These are phyloP conservation scores for Zapornia atra DNA, from an alignment of 2,113 vertebrate species.

Conservation along the genomic window DNA sequence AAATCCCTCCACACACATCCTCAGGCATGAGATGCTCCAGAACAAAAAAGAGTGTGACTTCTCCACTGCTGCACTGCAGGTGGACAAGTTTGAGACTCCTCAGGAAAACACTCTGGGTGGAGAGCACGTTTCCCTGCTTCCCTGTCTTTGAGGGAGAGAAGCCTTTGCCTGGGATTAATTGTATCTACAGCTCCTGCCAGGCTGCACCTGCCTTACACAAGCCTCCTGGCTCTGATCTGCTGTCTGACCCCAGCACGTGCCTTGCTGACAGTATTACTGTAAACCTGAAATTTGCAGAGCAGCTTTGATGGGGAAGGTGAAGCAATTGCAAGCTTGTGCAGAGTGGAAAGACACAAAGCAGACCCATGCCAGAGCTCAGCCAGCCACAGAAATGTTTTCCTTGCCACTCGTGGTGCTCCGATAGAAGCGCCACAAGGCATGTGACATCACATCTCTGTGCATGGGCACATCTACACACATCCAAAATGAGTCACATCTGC, in stretches of 20 bases:
- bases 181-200: not conserved
- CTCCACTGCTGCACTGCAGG: not conserved
- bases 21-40: fast-evolving
- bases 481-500: not conserved
- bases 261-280: not conserved
- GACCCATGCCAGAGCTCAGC: not conserved
- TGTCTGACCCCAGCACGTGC: not conserved
- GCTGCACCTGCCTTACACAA: not conserved
- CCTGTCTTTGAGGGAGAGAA: not conserved
- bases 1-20: not conserved
- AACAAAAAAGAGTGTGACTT: not conserved
- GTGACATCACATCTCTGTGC: not conserved
- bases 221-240: not conserved
- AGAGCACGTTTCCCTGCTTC: not conserved
- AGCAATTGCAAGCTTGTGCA: not conserved
- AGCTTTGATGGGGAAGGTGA: not conserved
- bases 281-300: not conserved
- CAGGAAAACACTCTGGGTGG: not conserved
- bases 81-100: not conserved
- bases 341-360: not conserved
- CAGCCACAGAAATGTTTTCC: not conserved
- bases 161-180: not conserved
- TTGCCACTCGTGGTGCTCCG: not conserved
- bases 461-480: not conserved
- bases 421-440: not conserved